Evolutionary conservation across 2,797 vertebrate genomes (phyloP), one percentile per base, ranked within the genome.

Genomic region (Sebastes nivosus): DNA sequence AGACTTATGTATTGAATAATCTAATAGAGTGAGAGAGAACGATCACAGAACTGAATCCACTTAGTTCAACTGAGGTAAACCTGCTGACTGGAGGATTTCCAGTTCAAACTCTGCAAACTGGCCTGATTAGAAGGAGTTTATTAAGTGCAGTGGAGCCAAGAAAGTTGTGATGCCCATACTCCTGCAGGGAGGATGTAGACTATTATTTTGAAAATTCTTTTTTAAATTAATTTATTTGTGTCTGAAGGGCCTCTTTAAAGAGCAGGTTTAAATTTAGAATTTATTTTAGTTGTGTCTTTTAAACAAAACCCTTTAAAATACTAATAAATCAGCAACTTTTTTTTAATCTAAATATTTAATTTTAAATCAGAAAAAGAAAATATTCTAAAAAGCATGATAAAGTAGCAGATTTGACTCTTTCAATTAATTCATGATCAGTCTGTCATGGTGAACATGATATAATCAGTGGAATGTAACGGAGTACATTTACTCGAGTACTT

Each of bases 31-130:
- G 54, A 66, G 52, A 32, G 61, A 25, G 18, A 67, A 18, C 66
- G 24, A 50, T 38, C 77, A 25, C 27, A 38, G 25, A 5, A 12
- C 64, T 29, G 34, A 30, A 86, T 50, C 58, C 46, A 50, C 81
- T 83, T 89, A 83, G 89, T 92, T 90, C 88, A 92, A 1, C 83
- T 87, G 88, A 88, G 90, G 90, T 89, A 88, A 93, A 92, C 79
- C 88, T 89, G 77, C 90, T 83, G 86, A 86, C 87, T 89, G 88
- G 83, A 92, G 20, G 36, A 20, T 50, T 85, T 88, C 86, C 87
- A 88, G 79, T 85, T 76, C 82, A 92, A 87, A 83, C 86, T 89
- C 79, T 86, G 65, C 73, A 84, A 89, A 90, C 81, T 84, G 87
- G 78, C 74, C 83, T 70, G 85, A 89, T 90, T 89, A 86, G 59